Conservation (phyloP, 2,113 vertebrate genomes). For the Eulacestoma nigropectus region DNA sequence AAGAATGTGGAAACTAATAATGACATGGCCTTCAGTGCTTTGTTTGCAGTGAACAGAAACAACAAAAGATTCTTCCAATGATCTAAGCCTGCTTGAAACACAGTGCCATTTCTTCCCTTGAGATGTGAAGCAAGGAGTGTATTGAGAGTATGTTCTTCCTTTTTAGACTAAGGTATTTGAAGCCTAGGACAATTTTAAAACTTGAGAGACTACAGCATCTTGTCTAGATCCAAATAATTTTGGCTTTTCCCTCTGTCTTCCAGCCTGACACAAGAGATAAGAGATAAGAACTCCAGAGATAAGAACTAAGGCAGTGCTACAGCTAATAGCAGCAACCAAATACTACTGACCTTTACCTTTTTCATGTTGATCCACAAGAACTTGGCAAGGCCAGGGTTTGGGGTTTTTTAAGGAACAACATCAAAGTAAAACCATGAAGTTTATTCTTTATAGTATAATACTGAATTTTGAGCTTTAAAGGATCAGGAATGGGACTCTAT, state of each 20-base stretch:
- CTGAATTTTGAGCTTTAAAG: background rate
- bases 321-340: background rate
- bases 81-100: conserved; percentile 39
- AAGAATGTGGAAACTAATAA: conserved; percentile 51
- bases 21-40: conserved; percentile 57
- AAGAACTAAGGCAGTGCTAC: background rate
- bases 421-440: background rate
- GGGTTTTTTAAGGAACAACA: accelerated
- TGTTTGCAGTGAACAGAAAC: conserved; percentile 36
- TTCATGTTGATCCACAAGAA: background rate
- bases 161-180: background rate
- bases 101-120: background rate
- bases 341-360: background rate
- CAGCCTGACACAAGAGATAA: background rate
- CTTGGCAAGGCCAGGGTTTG: background rate
- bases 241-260: background rate
- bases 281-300: background rate
- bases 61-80: conserved; percentile 46
- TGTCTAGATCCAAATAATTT: background rate
- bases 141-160: background rate
- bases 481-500: background rate
- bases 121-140: background rate
- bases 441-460: background rate
- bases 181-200: background rate
- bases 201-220: background rate